These are phyloP conservation scores for Sesamia nonagrioides DNA, from an alignment of 1,140 invertebrate species.

Conservation along the genomic window DNA sequence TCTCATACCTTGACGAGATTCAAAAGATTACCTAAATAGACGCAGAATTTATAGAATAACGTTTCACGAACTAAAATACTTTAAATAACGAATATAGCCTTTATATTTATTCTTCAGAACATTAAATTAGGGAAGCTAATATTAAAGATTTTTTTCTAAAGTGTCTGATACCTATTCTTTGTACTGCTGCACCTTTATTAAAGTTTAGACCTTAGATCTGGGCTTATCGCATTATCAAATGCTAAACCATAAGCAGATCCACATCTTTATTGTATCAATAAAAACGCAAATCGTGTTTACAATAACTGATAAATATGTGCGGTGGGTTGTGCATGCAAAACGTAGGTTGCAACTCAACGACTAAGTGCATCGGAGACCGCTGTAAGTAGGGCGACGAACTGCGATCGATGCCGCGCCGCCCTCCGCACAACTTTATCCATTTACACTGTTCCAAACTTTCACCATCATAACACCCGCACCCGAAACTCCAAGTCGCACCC, in stretches of 20 bases:
- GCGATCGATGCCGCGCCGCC: slow-evolving; percentile 81
- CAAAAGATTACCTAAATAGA: slow-evolving; percentile 39
- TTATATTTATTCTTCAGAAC: neutral
- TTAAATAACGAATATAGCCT: neutral
- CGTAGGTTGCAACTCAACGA: slow-evolving; percentile 66
- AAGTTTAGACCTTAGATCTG: neutral
- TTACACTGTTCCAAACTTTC: slow-evolving; percentile 82
- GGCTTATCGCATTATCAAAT: neutral
- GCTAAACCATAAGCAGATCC: neutral
- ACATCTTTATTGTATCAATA: slow-evolving; percentile 7
- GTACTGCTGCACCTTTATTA: neutral
- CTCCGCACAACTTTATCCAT: slow-evolving; percentile 81
- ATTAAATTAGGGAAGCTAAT: neutral
- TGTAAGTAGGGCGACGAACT: slow-evolving; percentile 85
- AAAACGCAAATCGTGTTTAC: slow-evolving; percentile 35
- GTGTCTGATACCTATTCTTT: neutral
- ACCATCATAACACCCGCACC: slow-evolving; percentile 73
- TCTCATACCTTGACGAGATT: slow-evolving; percentile 21
- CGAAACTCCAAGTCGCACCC: slow-evolving; percentile 37
- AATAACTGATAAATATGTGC: slow-evolving; percentile 41
- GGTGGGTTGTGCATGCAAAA: slow-evolving; percentile 63
- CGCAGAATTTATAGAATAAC: slow-evolving; percentile 11
- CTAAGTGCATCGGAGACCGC: slow-evolving; percentile 79
- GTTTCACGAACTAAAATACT: neutral
- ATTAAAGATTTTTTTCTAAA: neutral